Base-by-base conservation (phyloP, 2,113 vertebrate genomes). In the Zapornia atra region DNA sequence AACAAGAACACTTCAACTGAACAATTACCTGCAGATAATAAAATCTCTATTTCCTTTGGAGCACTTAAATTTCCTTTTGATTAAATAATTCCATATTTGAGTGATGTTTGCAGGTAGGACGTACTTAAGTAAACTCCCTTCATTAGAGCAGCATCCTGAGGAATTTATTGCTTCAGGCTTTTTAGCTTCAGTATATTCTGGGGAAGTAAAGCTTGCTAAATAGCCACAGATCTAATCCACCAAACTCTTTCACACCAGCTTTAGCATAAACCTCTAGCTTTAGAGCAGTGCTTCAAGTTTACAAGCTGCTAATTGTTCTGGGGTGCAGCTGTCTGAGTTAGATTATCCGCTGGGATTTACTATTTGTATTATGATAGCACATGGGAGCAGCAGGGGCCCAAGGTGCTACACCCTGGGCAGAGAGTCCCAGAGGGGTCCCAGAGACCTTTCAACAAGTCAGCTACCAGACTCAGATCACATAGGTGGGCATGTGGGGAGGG, bases 1-100 rank as follows among this genome's bases (percentile, higher is more conserved):
- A 89, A 63, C 0, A 0, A 86, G 87, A 81, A 70, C 72, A 14
- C 50, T 91, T 66, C 77, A 84, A 14, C 51, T 46, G 40, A 93
- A 60, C 51, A 86, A 89, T 78, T 94, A 78, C 77, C 44, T 89
- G 38, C 72, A 75, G 83, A 82, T 83, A 61, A 95, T 61, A 95
- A 89, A 94, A 29, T 24, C 64, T 81, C 42, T 78, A 24, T 86
- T 96, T 96, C 60, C 53, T 89, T 95, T 88, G 80, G 88, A 59
- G 65, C 48, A 71, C 81, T 82, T 78, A 82, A 46, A 84, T 84
- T 94, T 91, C 42, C 77, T 82, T 89, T 95, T 88, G 86, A 89
- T 96, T 92, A 92, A 94, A 64, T 81, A 95, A 88, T 91, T 92
- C 72, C 29, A 25, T 60, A 72, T 96, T 86, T 91, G 86, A 86